Base-by-base conservation (phyloP, 2,888 invertebrate species). In the Beris chalybata region DNA sequence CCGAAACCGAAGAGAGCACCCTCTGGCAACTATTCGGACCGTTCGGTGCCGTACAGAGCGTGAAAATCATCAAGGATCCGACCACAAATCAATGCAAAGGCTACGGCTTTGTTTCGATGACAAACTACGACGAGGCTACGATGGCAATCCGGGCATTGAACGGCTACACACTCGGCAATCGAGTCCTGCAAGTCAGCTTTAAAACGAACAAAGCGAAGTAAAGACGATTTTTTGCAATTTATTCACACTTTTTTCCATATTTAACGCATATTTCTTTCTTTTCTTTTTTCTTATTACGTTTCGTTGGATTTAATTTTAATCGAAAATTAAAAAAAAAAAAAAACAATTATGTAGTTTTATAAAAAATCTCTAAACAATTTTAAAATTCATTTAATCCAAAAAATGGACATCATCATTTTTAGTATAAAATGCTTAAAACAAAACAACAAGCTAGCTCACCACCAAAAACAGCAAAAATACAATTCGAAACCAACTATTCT, bases 21-120 rank as follows among this genome's bases (percentile, higher is more conserved):
- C 86, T 97, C 70, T 97, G 96, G 96, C 95, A 96, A 82, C 85
- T 97, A 73, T 97, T 97, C 82, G 96, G 96, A 11, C 80, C 81
- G n/a, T 80, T 81, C 65, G 81, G 81, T 57, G 80, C 81, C 63
- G 81, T 81, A 69, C 94, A 97, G 84, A 93, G 92, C 83, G 97
- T 97, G 73, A 97, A 97, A 86, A 95, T 97, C 76, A 94, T 96
- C 78, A 90, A 95, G 81, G 96, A 97, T 86, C 89, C 92, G 75
- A 89, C 93, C 75, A 95, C 95, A 75, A 95, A 95, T 85, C 97
- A 97, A 83, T 97, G 97, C 86, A 97, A 97, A 85, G 97, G 97
- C 70, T 97, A 96, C 81, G 97, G 96, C 73, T 97, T 97, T 81
- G 96, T 97, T 73, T 97, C 96, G 70, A 97, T 97, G 97, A 95